These are phyloP conservation scores for Patiria pectinifera DNA, from an alignment of 53 echinoderm and acorn worm species.

Conservation along the genomic window DNA sequence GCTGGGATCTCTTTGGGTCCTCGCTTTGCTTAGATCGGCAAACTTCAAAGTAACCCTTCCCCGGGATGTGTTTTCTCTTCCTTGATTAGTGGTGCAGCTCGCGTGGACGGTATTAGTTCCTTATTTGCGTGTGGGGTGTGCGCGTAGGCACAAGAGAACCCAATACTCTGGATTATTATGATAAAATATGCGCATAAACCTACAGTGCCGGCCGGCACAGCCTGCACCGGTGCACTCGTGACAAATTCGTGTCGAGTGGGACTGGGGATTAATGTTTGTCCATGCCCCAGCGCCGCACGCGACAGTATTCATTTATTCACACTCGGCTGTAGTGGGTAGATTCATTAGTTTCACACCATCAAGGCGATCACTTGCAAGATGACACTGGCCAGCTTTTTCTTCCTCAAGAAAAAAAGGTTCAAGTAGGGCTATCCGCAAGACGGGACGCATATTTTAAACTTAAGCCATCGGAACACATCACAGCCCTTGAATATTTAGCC, in stretches of 20 bases:
- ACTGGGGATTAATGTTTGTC: not conserved
- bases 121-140: constrained; percentile 43
- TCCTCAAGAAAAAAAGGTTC: not conserved
- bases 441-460: not conserved
- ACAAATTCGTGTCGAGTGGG: not conserved
- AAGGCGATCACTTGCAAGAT: constrained; percentile 11
- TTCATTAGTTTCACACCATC: constrained; percentile 12
- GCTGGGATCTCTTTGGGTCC: constrained; percentile 9
- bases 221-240: constrained; percentile 22
- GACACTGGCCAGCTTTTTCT: not conserved
- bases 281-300: not conserved
- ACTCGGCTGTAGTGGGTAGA: not conserved
- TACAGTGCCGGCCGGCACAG: too few relatives aligned
- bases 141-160: constrained; percentile 26
- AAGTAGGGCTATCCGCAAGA: not conserved
- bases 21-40: constrained; percentile 29
- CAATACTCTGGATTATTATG: constrained; percentile 30
- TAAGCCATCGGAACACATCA: not conserved
- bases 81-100: constrained; percentile 32
- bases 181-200: constrained; percentile 48
- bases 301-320: constrained; percentile 28
- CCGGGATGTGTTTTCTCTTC: constrained; percentile 2
- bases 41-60: constrained; percentile 41
- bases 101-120: constrained; percentile 44
- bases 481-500: not conserved